Evolutionary conservation across 2,888 invertebrate species (phyloP).

Genomic region (Neria commutata): DNA sequence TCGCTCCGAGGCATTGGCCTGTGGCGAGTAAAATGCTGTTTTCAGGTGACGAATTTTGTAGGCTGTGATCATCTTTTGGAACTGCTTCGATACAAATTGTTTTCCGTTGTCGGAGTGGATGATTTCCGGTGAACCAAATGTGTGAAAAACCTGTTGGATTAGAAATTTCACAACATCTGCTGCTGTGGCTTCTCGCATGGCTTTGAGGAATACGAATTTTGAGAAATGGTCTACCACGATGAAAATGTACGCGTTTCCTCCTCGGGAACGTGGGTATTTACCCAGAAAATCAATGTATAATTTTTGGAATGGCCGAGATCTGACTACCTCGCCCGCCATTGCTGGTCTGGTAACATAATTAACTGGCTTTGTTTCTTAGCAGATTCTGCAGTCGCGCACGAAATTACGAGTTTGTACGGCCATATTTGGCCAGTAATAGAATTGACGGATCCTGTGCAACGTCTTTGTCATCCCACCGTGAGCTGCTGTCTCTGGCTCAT

Average conservation of each 20-base stretch:
- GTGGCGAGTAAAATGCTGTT: slow-evolving; percentile 43
- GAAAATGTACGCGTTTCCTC: slow-evolving; percentile 11
- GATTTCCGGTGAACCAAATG: slow-evolving; percentile 34
- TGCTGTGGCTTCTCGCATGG: slow-evolving; percentile 2
- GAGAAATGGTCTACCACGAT: slow-evolving; percentile 20
- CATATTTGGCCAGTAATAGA: slow-evolving; percentile 28
- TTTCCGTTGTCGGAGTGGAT: slow-evolving; percentile 38
- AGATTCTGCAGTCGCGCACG: slow-evolving; percentile 1
- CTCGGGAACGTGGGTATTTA: slow-evolving; percentile 13
- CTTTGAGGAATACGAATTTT: slow-evolving; percentile 17
- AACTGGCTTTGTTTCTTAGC: slow-evolving; percentile 10
- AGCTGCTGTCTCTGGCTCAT: slow-evolving; percentile 9
- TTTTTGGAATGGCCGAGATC: slow-evolving; percentile 11
- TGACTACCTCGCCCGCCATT: slow-evolving; percentile 10
- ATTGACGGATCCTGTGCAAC: background rate
- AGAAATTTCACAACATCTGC: slow-evolving; percentile 5
- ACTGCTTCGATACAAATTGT: slow-evolving; percentile 29
- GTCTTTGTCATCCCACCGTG: slow-evolving; percentile 22
- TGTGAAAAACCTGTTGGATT: slow-evolving; percentile 29
- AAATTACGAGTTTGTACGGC: too few species aligned
- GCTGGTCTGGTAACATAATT: slow-evolving; percentile 19
- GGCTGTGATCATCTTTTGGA: slow-evolving; percentile 14
- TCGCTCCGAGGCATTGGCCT: slow-evolving; percentile 47
- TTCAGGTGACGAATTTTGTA: slow-evolving; percentile 25
- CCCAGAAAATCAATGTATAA: slow-evolving; percentile 25